A percentile compares a stretch with the other conserved stretches of the same genome.
phyloP scores from a whole-genome alignment of 1,140 invertebrate genomes.

The Pectinophora gossypiella region DNA sequence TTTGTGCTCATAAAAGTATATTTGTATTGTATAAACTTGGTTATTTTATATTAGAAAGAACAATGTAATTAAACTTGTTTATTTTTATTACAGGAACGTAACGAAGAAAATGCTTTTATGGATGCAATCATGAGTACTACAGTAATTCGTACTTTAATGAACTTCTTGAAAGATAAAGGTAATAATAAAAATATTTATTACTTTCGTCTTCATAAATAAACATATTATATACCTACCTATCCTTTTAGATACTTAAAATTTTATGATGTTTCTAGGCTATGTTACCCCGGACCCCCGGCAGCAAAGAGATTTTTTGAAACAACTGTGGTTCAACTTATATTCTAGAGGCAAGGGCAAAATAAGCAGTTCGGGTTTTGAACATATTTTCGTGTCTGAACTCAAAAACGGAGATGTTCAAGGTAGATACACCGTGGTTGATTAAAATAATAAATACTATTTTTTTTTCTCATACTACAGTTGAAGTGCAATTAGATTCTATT shows the following conservation, averaged over 20 bases:
- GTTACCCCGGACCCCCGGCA: constrained; percentile 78
- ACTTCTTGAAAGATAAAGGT: constrained; percentile 83
- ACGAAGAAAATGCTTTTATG: constrained; percentile 86
- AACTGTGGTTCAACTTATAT: constrained; percentile 89
- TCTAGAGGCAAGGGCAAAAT: constrained; percentile 84
- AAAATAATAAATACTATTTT: background rate
- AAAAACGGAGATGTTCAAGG: constrained; percentile 83
- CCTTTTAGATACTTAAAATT: background rate
- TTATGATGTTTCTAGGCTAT: constrained; percentile 54
- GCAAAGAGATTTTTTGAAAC: constrained; percentile 84
- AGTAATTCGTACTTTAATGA: constrained; percentile 85
- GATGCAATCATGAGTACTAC: constrained; percentile 83
- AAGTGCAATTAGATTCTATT: no score
- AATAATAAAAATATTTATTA: constrained; percentile 1
- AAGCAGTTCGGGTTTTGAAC: constrained; percentile 90
- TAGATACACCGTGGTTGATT: constrained; percentile 19
- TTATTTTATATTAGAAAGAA: no score
- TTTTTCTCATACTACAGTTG: no score
- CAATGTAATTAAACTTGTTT: no score
- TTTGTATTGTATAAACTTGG: no score
- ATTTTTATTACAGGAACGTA: constrained; percentile 75
- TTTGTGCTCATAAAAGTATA: no score
- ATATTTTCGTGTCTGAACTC: constrained; percentile 90
- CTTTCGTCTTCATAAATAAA: no score
- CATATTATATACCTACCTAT: constrained; percentile 11